Evolutionary conservation across 2,888 invertebrate species (phyloP), one percentile per base, ranked within the genome.

Genomic region (Sarcophaga caerulescens): DNA sequence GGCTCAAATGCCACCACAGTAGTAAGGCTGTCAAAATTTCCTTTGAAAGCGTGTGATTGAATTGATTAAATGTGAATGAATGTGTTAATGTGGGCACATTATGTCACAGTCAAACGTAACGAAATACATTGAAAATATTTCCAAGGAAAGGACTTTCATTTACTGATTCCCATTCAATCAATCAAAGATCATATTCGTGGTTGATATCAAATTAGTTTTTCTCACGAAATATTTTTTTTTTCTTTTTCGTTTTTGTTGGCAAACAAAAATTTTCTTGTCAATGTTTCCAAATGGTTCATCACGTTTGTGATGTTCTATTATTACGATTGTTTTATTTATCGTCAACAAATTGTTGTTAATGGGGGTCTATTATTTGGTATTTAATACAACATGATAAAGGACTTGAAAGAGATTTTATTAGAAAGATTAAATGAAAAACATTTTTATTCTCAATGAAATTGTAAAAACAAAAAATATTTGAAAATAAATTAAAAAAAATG

Each of bases 21-120:
- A 68, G 74, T 74, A 70, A 10, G 5, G 4, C 5, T 70, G 60
- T 10, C 52, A 66, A 17, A 11, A 35, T 35, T 52, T 68, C 59
- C 23, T 44, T 35, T 23, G 44, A 74, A 66, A 74, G 52, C 57
- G 44, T 35, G 35, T 35, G 35, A 35, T 35, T 8, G 10, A 10
- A 74, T 69, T 45, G 21, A 74, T 63, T 17, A 60, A 65, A 62
- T 23, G 35, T 35, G 73, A 66, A 63, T 57, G 63, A 77, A 85
- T 74, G 83, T 87, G 88, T 85, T 88, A 88, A 88, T 88, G 87
- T 84, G 88, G 84, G 85, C 80, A 87, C 85, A 88, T 88, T 88
- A 88, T 80, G 66, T 84, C 77, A 70, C 69, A 47, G 60, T 47
- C 63, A 68, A 69, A 47, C 5, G 57, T n/a, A 52, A 62, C 0